These are phyloP conservation scores for Balearica regulorum DNA, from an alignment of 2,797 vertebrate species.

Conservation along the genomic window DNA sequence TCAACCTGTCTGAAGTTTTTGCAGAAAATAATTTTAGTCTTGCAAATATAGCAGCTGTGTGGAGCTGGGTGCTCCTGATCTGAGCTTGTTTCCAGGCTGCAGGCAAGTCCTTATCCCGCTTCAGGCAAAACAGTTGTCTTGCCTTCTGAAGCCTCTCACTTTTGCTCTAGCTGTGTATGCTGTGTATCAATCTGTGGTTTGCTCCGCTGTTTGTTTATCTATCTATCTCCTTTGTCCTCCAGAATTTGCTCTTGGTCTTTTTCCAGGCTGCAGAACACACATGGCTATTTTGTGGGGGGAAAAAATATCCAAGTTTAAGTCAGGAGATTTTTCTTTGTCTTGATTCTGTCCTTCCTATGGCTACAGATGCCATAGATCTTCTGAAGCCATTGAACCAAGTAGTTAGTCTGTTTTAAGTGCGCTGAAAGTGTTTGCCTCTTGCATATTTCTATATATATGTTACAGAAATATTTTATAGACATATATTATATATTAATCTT, in stretches of 20 bases:
- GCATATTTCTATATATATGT: neutral
- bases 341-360: neutral
- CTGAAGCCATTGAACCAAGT: neutral
- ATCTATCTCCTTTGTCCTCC: constrained; percentile 12
- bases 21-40: neutral
- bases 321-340: neutral
- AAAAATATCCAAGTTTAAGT: neutral
- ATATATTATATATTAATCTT: too few species aligned
- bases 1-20: neutral
- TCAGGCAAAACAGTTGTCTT: neutral
- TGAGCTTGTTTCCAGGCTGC: neutral
- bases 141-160: constrained; percentile 2
- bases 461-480: neutral
- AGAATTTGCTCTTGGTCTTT: neutral
- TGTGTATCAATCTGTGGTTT: neutral
- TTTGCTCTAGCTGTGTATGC: neutral
- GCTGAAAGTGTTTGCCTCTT: neutral
- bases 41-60: neutral
- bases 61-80: neutral
- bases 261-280: neutral
- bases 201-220: neutral
- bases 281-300: neutral
- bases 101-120: neutral
- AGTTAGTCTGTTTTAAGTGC: neutral
- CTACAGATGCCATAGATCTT: neutral